Base-by-base conservation (phyloP, 92 coral and sea anemone species). In the Diadumene lineata region DNA sequence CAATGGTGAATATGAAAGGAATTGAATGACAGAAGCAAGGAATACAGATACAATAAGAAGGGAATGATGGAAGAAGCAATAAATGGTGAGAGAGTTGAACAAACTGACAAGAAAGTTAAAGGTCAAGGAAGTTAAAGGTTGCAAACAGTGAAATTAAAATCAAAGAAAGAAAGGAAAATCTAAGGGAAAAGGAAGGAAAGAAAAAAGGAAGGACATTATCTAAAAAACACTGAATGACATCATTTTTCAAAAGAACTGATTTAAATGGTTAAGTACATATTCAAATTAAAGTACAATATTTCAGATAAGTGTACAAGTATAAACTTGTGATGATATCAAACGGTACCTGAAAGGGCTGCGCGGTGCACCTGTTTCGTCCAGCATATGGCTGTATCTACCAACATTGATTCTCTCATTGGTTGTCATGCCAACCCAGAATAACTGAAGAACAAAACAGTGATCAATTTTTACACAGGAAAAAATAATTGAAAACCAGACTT, bases 361-460 rank as follows among this genome's bases (percentile, higher is more conserved):
- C 11, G 90, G 90, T 9, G 61, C 70, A 29, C 98, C 98, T 11
- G 78, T 63, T 33, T 72, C 66, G 66, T 83, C 81, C 56, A 80
- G 70, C 76, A 93, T 82, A 77, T 93, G 98, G 8, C 76, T 69
- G 62, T 93, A 93, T 62, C 98, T 84, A 21, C 84, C 73, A 75
- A 85, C 65, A 46, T 93, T 93, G 31, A 93, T 43, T 43, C 93
- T 85, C 67, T 93, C 98, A 65, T 93, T 93, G 23, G 98, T 93
- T 30, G 98, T 93, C 98, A 93, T 93, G 19, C 92, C 97, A 23
- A 89, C 67, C 98, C 98, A 93, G 70, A 93, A 93, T 32, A 90
- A 31, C 98, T 93, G 53, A 23, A 43, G 24, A 44, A 53, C 2
- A 24, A 13, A 38, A 19, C 33, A 69, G 56, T 21, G 29, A n/a